These are phyloP conservation scores for Cryptocephalus moraei DNA, from an alignment of 2,888 invertebrate genomes.

Conservation along the genomic window DNA sequence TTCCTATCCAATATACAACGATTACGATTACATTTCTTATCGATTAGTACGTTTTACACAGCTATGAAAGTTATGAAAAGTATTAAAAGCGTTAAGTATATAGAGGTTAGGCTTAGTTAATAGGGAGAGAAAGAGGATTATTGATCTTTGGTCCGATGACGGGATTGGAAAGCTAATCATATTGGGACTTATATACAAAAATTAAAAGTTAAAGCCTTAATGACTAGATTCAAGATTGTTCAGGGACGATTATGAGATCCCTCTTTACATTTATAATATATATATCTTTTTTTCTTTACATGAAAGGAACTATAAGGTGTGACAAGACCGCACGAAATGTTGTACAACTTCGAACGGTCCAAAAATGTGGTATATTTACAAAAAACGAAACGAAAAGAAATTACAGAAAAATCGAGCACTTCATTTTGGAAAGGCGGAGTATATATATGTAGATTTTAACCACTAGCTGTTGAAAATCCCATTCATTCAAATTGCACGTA, in stretches of 20 bases:
- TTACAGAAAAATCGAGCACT: too few relatives aligned
- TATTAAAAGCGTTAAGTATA: constrained; percentile 13
- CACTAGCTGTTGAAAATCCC: neutral
- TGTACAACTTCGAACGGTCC: too few relatives aligned
- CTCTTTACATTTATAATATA: too few relatives aligned
- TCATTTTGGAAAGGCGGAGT: neutral
- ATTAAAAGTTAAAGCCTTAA: too few relatives aligned
- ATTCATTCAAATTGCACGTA: too few relatives aligned
- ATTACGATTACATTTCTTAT: neutral
- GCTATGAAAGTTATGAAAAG: constrained; percentile 13
- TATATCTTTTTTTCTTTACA: neutral
- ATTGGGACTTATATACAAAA: too few relatives aligned
- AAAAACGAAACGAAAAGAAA: too few relatives aligned
- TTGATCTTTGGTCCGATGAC: too few relatives aligned
- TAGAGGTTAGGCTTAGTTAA: neutral
- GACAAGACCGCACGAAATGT: constrained; percentile 1
- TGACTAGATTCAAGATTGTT: too few relatives aligned
- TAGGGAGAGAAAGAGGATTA: neutral
- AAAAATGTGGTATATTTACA: too few relatives aligned
- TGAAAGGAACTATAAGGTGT: constrained; percentile 18
- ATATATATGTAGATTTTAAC: neutral
- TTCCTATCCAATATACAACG: neutral
- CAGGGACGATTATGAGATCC: too few relatives aligned
- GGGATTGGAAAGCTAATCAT: too few relatives aligned
- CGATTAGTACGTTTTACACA: neutral